Base-by-base conservation (phyloP, 1,140 invertebrate species). In the Coptotermes formosanus region DNA sequence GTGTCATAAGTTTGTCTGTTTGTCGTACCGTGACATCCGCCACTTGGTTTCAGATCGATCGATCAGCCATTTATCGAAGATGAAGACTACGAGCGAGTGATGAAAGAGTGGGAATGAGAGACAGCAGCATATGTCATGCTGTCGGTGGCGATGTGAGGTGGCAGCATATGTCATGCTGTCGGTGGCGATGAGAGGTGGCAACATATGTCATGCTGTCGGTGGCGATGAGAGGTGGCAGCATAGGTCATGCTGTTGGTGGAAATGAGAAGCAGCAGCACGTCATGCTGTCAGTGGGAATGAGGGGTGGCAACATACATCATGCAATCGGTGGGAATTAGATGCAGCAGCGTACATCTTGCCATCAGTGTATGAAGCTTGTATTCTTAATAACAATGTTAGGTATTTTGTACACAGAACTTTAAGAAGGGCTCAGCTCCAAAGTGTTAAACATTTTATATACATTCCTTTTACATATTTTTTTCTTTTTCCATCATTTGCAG, bases 1-100 rank as follows among this genome's bases (percentile, higher is more conserved):
- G 55, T 14, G 55, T 59, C 55, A 59, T 59, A 38, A 38, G 38
- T 59, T 23, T 59, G 55, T 19, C 21, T 6, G 55, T 59, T 6
- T 9, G 59, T 75, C 64, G 0, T 55, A 55, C 52, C 21, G 52
- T 21, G 14, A 16, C 16, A 12, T 2, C 59, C 86, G 30, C 85
- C 86, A 21, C 75, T 87, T 87, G 86, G 85, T 92, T 90, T 85
- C 88, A 94, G 93, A 84, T 91, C 95, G 55, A 96, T 98, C 86
- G 96, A 97, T 89, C 95, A 95, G 87, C 96, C 96, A 16, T 97
- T 98, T 89, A 96, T 97, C 55, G 92, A 94, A 75, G 95, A 96
- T 88, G 93, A 95, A 82, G 96, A 97, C 87, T 97, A 96, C 92
- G 96, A 97, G 87, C 91, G 92, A 87, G 94, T 97, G 16, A 94